These are phyloP conservation scores for Neoniphon sammara DNA, from an alignment of 2,797 vertebrate species.

Conservation along the genomic window DNA sequence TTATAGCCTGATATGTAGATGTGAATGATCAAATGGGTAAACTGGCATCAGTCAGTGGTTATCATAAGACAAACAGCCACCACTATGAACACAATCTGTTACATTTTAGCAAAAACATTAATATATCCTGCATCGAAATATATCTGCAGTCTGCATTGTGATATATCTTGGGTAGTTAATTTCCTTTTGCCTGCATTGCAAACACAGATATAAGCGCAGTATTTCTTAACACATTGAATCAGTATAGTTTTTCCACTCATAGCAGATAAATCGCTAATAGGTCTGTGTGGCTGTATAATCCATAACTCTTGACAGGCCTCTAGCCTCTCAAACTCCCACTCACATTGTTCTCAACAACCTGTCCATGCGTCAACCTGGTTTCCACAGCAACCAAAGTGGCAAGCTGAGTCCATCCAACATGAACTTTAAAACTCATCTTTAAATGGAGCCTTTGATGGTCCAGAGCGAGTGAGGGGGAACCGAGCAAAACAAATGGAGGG, in stretches of 20 bases:
- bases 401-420: slow-evolving; percentile 59
- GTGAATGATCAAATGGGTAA: slow-evolving; percentile 37
- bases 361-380: slow-evolving; percentile 77
- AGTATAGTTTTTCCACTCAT: not conserved
- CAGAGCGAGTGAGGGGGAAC: slow-evolving; percentile 39
- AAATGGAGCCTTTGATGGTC: slow-evolving; percentile 69
- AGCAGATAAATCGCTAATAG: slow-evolving; percentile 27
- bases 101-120: too few relatives aligned
- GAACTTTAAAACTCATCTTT: slow-evolving; percentile 73
- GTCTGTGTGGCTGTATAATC: slow-evolving; percentile 42
- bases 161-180: not conserved
- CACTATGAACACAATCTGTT: not conserved
- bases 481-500: slow-evolving; percentile 52
- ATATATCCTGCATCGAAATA: too few relatives aligned
- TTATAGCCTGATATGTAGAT: not conserved
- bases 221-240: not conserved
- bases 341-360: slow-evolving; percentile 66
- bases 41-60: slow-evolving; percentile 36
- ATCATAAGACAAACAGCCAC: slow-evolving; percentile 5
- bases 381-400: slow-evolving; percentile 78
- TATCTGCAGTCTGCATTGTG: too few relatives aligned
- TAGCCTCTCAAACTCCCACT: slow-evolving; percentile 69
- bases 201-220: not conserved
- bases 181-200: not conserved
- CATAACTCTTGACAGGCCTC: slow-evolving; percentile 56